phyloP scores from a whole-genome alignment of 2,888 invertebrate species.

The Patella pellucida region DNA sequence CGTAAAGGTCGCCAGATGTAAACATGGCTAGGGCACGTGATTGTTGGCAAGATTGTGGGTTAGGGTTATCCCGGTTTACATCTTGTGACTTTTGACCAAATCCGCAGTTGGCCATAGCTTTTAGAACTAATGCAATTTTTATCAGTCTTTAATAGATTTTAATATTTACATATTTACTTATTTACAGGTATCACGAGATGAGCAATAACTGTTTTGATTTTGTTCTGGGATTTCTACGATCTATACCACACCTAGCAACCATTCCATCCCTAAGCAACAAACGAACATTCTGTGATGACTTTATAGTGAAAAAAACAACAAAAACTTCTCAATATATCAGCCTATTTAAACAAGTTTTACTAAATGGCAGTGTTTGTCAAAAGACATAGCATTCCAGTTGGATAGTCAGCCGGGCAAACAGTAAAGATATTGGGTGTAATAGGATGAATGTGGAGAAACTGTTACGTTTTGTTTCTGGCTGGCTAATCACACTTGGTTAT shows the following conservation, averaged over 20 bases:
- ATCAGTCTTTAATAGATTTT: background rate
- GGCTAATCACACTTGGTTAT: too few relatives aligned
- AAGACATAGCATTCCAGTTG: background rate
- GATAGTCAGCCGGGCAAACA: too few relatives aligned
- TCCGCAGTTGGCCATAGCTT: too few relatives aligned
- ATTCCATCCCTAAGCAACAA: background rate
- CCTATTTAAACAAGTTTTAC: slow-evolving; percentile 11
- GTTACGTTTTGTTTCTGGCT: too few relatives aligned
- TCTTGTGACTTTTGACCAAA: too few relatives aligned
- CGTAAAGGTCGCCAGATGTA: too few relatives aligned
- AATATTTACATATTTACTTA: background rate
- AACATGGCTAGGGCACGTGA: too few relatives aligned
- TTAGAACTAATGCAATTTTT: background rate
- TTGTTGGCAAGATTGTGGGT: too few relatives aligned
- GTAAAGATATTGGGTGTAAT: too few relatives aligned
- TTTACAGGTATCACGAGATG: slow-evolving; percentile 13
- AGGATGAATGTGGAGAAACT: too few relatives aligned
- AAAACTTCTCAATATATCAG: slow-evolving; percentile 15
- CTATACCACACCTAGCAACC: background rate
- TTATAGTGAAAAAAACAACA: background rate
- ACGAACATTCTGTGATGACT: slow-evolving; percentile 11
- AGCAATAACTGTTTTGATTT: slow-evolving; percentile 20
- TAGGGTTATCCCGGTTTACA: too few relatives aligned
- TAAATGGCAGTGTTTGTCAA: slow-evolving; percentile 12
- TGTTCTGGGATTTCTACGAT: slow-evolving; percentile 11